Base-by-base conservation (phyloP, 2,888 invertebrate species). In the Synergus gifuensis region DNA sequence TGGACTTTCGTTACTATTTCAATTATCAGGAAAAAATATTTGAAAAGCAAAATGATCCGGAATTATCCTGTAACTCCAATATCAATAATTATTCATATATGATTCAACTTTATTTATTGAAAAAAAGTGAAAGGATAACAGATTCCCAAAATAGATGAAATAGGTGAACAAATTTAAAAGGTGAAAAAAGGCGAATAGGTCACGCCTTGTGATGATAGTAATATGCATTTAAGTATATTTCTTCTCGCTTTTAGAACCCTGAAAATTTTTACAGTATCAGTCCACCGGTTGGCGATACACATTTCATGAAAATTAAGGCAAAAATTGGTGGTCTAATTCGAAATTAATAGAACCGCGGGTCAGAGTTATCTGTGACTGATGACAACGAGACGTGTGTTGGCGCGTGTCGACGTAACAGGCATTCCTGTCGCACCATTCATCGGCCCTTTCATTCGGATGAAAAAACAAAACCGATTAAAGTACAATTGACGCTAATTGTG, bases 401-500 rank as follows among this genome's bases (percentile, higher is more conserved):
- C 80, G 82, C 80, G 80, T 80, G 78, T 79, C 80, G 78, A 81
- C 79, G 80, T 82, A 78, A 79, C 80, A 78, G 9, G 28, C 62
- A 79, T 78, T 81, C 79, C 76, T 78, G 76, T 81, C 79, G 77
- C 76, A 60, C 78, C 81, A 76, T 76, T 73, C 79, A 73, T 73
- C 67, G 77, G 28, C 66, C 78, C 54, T 62, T 54, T n/a, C 73
- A 73, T 73, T 73, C 28, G 22, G 40, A 83, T 64, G 62, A 81
- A 83, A 87, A 80, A 85, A 85, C 85, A 83, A 88, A 87, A 88
- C 86, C 88, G 86, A 90, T 90, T 88, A 88, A 88, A 88, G 86
- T 76, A 90, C 89, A 89, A 90, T 91, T 85, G 88, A 84, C 87
- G 89, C 90, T 90, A 90, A 91, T 91, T 90, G 88, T 88, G 82